Conservation (phyloP, 1,140 invertebrate genomes). For the Eumaeus atala region DNA sequence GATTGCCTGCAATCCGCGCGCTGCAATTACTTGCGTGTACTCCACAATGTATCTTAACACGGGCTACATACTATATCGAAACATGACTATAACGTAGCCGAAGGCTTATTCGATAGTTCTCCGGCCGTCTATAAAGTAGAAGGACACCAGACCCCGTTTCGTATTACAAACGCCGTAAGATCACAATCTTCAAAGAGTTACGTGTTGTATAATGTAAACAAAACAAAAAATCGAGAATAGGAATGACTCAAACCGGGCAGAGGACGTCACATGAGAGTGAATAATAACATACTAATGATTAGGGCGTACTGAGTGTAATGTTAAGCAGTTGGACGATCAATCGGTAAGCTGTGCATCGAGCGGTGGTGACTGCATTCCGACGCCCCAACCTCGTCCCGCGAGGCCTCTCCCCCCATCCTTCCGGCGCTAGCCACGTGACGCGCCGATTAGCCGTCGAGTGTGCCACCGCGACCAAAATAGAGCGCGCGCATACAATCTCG, state of each 20-base stretch:
- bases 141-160: slow-evolving; percentile 8
- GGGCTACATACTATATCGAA: slow-evolving; percentile 23
- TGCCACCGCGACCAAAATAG: slow-evolving; percentile 71
- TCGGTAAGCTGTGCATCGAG: slow-evolving; percentile 61
- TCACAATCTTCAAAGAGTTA: background rate
- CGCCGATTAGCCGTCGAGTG: slow-evolving; percentile 68
- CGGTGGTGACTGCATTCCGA: slow-evolving; percentile 70
- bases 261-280: slow-evolving; percentile 3
- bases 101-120: too few relatives aligned
- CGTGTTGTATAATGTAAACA: background rate
- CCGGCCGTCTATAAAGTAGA: too few relatives aligned
- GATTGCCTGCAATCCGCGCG: slow-evolving; percentile 69
- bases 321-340: slow-evolving; percentile 59
- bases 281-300: slow-evolving; percentile 18
- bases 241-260: background rate
- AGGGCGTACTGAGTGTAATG: slow-evolving; percentile 23
- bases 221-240: background rate
- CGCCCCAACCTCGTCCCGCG: slow-evolving; percentile 49
- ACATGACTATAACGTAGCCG: too few relatives aligned
- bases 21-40: slow-evolving; percentile 68
- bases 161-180: background rate
- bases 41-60: slow-evolving; percentile 59
- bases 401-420: slow-evolving; percentile 64
- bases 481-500: slow-evolving; percentile 61
- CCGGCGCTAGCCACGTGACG: slow-evolving; percentile 67